A percentile compares a stretch with the other conserved stretches of the same genome.
phyloP scores from a whole-genome alignment of 2,113 vertebrate genomes.

The Eidolon helvum region DNA sequence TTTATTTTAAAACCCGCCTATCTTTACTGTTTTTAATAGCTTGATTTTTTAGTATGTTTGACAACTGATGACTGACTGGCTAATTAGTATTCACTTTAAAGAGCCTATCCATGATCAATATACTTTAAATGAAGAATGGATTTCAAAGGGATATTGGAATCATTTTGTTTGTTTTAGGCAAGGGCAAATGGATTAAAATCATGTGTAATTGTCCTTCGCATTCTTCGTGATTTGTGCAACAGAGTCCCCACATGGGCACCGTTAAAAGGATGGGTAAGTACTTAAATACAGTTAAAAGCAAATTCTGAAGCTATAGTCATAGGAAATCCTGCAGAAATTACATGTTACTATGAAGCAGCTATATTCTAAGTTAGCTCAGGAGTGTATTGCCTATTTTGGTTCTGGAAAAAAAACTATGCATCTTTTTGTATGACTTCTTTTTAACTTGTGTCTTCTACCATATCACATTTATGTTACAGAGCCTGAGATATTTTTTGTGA shows the following conservation, averaged over 20 bases:
- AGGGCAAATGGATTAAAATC: constrained; percentile 99
- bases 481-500: not conserved
- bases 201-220: constrained; percentile 98
- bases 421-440: constrained; percentile 31
- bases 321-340: not conserved
- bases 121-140: constrained; percentile 77
- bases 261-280: constrained; percentile 99
- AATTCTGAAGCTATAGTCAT: constrained; percentile 11
- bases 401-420: not conserved
- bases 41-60: constrained; percentile 81
- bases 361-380: constrained; percentile 1
- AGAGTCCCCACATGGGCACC: constrained; percentile 96
- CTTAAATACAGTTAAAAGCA: constrained; percentile 40
- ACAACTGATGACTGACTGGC: constrained; percentile 74
- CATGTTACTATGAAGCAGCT: not conserved
- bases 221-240: constrained; percentile 99
- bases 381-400: not conserved
- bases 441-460: not conserved
- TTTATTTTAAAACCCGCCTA: constrained; percentile 73
- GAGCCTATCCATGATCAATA: constrained; percentile 76
- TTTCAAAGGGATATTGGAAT: constrained; percentile 81
- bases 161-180: constrained; percentile 92
- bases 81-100: constrained; percentile 76
- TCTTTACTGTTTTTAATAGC: constrained; percentile 63
- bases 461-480: not conserved